These are phyloP conservation scores for Pristiophorus japonicus DNA, from an alignment of 2,113 vertebrate genomes.

Conservation along the genomic window DNA sequence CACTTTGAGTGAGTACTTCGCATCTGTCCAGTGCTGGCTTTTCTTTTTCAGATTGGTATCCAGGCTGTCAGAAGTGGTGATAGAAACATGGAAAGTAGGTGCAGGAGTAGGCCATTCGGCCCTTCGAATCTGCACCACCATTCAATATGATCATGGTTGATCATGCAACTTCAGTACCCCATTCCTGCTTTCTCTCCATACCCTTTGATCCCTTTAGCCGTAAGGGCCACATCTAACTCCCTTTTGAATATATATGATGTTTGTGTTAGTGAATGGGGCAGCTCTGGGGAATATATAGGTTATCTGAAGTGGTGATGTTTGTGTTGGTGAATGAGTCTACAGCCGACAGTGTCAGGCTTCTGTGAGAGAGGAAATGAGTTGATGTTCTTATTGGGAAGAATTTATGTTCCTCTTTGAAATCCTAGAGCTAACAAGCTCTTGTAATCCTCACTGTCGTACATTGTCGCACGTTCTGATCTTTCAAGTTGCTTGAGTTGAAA, in stretches of 20 bases:
- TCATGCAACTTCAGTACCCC: too few relatives aligned
- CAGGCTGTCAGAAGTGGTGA: background rate
- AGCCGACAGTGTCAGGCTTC: background rate
- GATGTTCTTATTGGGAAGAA: background rate
- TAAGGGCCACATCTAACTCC: too few relatives aligned
- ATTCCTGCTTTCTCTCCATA: too few relatives aligned
- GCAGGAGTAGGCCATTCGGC: too few relatives aligned
- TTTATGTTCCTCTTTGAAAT: too few relatives aligned
- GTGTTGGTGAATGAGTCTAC: too few relatives aligned
- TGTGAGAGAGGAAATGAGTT: background rate
- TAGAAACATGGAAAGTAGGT: too few relatives aligned
- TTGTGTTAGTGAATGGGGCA: background rate
- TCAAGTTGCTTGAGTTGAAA: background rate
- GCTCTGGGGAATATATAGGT: background rate
- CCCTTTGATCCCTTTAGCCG: too few relatives aligned
- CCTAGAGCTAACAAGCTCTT: background rate
- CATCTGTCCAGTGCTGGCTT: background rate
- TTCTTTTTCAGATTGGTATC: background rate
- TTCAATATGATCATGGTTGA: too few relatives aligned
- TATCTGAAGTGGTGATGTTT: too few relatives aligned
- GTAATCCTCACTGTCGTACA: background rate
- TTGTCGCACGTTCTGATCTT: background rate
- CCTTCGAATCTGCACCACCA: too few relatives aligned
- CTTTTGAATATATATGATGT: too few relatives aligned
- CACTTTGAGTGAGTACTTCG: background rate